phyloP scores from a whole-genome alignment of 2,113 vertebrate species.

The Panurus biarmicus region DNA sequence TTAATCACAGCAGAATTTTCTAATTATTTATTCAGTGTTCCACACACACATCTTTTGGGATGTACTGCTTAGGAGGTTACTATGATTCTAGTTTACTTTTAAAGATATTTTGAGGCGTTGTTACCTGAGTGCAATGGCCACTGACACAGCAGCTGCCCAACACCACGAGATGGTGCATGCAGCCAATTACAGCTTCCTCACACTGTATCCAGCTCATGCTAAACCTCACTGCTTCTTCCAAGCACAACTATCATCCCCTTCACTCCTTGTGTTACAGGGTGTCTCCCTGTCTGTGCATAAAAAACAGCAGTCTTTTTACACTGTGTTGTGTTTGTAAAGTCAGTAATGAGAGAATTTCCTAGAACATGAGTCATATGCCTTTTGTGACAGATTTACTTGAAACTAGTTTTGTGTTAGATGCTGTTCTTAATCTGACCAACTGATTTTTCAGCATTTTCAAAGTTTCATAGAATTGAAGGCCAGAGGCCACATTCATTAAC shows the following conservation, averaged over 20 bases:
- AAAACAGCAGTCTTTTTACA: background rate
- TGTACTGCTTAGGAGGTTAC: background rate
- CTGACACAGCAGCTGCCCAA: background rate
- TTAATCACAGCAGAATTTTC: background rate
- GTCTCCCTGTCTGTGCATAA: background rate
- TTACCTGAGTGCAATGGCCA: fast-evolving
- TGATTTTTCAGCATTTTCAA: background rate
- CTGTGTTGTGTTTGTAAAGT: background rate
- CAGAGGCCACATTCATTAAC: background rate
- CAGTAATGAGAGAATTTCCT: background rate
- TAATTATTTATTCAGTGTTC: background rate
- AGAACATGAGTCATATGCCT: background rate
- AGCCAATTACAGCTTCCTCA: background rate
- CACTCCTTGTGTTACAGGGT: background rate
- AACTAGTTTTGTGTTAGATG: background rate
- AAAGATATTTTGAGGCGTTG: background rate
- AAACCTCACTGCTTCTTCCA: background rate
- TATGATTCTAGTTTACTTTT: background rate
- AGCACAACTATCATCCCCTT: background rate
- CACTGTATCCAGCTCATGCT: background rate
- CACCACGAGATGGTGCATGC: no score
- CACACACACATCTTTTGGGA: background rate
- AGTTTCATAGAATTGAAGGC: background rate
- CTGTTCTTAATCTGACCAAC: background rate
- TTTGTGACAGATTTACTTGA: background rate